A percentile compares a stretch with the other conserved stretches of the same genome.
Conservation (phyloP, 2,797 vertebrate species). For the Enteromius mattozi region DNA sequence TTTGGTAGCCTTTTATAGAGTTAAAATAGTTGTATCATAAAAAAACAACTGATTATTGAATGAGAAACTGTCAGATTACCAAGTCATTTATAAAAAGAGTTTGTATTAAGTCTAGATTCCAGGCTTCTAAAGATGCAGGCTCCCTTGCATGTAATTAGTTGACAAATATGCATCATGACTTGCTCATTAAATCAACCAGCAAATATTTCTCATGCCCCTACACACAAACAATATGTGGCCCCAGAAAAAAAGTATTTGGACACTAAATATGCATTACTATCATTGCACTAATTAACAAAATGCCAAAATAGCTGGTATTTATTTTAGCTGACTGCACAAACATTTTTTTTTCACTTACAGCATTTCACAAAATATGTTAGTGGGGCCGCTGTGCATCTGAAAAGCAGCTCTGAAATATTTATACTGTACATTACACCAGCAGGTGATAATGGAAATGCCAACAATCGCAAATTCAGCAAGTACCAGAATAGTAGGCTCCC, state of each 20-base stretch:
- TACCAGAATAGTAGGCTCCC: conserved; percentile 41
- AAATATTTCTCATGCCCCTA: neutral
- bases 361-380: neutral
- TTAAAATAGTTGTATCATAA: conserved; percentile 46
- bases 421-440: neutral
- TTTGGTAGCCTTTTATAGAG: conserved; percentile 26
- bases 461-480: conserved; percentile 48
- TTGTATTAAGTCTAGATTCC: conserved; percentile 51
- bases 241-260: neutral
- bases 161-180: neutral
- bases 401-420: conserved; percentile 46
- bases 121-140: conserved; percentile 72
- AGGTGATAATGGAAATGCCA: conserved; percentile 27
- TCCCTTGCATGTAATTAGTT: conserved; percentile 60
- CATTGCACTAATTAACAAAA: conserved; percentile 10
- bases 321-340: neutral
- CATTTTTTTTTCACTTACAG: neutral
- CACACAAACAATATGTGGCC: neutral
- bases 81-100: conserved; percentile 53
- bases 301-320: neutral
- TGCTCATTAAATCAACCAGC: neutral
- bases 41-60: conserved; percentile 58
- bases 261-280: neutral
- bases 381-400: conserved; percentile 15
- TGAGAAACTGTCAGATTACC: conserved; percentile 52